Evolutionary conservation across 2,888 invertebrate species (phyloP).

Genomic region (Drosophila heteroneura): DNA sequence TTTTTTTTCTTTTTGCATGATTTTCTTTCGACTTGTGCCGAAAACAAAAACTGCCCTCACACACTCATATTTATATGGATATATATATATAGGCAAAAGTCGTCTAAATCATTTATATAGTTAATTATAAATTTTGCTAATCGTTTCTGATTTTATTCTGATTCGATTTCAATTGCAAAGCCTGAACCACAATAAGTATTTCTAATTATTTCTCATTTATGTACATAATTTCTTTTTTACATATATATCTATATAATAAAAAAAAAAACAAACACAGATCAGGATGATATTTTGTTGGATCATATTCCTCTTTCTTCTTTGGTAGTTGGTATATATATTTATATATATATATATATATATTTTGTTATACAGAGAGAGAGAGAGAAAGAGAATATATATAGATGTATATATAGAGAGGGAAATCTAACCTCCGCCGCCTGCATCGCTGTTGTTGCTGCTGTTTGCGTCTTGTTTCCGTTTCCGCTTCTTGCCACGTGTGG

Average conservation of each 20-base stretch:
- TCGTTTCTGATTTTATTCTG: background rate
- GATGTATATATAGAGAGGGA: conserved; percentile 1
- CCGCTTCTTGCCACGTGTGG: conserved; percentile 99
- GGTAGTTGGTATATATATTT: background rate
- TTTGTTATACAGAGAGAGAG: background rate
- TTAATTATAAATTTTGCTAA: background rate
- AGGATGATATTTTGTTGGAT: background rate
- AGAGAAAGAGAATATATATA: background rate
- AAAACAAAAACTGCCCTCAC: background rate
- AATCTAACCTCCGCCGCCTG: conserved; percentile 93
- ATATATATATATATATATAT: background rate
- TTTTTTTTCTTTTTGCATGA: background rate
- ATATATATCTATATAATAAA: background rate
- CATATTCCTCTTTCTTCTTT: background rate
- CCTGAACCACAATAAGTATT: background rate
- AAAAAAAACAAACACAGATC: background rate
- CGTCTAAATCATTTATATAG: background rate
- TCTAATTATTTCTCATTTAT: background rate
- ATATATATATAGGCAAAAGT: background rate
- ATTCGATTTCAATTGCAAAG: background rate
- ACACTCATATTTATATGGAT: background rate
- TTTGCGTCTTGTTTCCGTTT: conserved; percentile 98
- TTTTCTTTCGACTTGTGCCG: background rate
- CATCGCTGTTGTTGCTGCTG: conserved; percentile 85
- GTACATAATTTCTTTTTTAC: background rate